A percentile compares a stretch with the other conserved stretches of the same genome.
Conservation (phyloP, 2,888 invertebrate species). For the Seira sanloemensis region DNA sequence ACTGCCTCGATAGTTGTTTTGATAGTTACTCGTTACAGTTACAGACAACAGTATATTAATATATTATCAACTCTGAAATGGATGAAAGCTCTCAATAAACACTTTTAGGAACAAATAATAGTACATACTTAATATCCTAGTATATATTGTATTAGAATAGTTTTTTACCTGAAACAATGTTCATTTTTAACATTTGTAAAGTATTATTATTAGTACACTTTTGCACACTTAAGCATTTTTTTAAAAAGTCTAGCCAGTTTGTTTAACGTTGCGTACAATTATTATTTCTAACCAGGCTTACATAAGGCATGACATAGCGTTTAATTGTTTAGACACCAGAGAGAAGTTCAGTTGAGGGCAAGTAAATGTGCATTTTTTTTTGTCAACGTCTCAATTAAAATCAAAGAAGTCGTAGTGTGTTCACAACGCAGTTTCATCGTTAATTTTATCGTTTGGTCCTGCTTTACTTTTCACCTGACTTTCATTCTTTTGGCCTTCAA, state of each 20-base stretch:
- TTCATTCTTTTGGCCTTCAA: slow-evolving; percentile 19
- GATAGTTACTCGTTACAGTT: too few species aligned
- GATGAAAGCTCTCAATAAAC: slow-evolving; percentile 59
- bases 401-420: slow-evolving; percentile 14
- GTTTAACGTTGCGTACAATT: slow-evolving; percentile 28
- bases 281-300: slow-evolving; percentile 41
- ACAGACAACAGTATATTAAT: slow-evolving; percentile 19
- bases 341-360: neutral
- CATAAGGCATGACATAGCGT: slow-evolving; percentile 56
- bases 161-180: neutral
- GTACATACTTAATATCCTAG: slow-evolving; percentile 2
- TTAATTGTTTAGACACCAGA: slow-evolving; percentile 25
- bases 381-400: too few species aligned
- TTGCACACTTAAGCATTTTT: slow-evolving; percentile 54
- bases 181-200: neutral
- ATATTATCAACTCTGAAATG: slow-evolving; percentile 29
- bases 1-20: too few species aligned
- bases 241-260: slow-evolving; percentile 15
- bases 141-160: neutral
- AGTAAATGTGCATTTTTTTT: slow-evolving; percentile 3
- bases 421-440: slow-evolving; percentile 57
- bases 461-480: slow-evolving; percentile 32
- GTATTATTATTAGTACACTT: slow-evolving; percentile 14
- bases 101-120: slow-evolving; percentile 35
- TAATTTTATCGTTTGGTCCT: slow-evolving; percentile 48